Conservation (phyloP, 2,113 vertebrate species). For the Psittacara wagleri region DNA sequence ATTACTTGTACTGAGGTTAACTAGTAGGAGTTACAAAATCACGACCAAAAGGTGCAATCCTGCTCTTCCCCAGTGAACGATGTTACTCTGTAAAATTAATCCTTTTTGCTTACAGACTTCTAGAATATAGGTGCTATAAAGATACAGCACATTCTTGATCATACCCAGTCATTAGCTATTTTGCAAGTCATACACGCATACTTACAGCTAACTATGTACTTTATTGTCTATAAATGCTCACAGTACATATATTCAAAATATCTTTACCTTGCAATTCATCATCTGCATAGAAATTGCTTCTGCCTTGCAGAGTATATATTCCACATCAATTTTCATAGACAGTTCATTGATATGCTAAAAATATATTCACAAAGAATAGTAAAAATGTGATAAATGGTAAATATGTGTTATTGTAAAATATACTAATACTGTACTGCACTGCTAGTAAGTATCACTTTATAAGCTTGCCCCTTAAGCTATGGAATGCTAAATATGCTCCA, state of each 20-base stretch:
- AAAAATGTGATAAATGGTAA: neutral
- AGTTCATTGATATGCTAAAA: slow-evolving; percentile 95
- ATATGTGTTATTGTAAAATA: neutral
- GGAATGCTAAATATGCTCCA: neutral
- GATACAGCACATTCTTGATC: neutral
- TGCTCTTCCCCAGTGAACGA: neutral
- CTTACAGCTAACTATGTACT: neutral
- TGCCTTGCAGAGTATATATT: slow-evolving; percentile 89
- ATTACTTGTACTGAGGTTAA: neutral
- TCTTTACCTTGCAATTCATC: slow-evolving; percentile 88
- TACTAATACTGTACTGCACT: neutral
- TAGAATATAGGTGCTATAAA: neutral
- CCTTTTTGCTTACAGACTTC: neutral
- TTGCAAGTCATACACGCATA: neutral
- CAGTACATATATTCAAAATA: neutral
- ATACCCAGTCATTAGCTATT: neutral
- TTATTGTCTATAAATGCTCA: neutral
- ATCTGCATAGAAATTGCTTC: slow-evolving; percentile 93
- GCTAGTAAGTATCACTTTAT: neutral
- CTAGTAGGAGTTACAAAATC: neutral
- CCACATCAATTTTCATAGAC: slow-evolving; percentile 94
- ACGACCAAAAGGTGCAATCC: neutral
- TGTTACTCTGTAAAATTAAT: neutral
- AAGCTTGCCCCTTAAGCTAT: neutral
- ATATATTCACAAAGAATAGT: slow-evolving; percentile 51